Percentiles rank a stretch among this genome's conserved stretches.
Conservation (phyloP, 1,140 invertebrate genomes). For the Stenopsyche tienmushanensis region DNA sequence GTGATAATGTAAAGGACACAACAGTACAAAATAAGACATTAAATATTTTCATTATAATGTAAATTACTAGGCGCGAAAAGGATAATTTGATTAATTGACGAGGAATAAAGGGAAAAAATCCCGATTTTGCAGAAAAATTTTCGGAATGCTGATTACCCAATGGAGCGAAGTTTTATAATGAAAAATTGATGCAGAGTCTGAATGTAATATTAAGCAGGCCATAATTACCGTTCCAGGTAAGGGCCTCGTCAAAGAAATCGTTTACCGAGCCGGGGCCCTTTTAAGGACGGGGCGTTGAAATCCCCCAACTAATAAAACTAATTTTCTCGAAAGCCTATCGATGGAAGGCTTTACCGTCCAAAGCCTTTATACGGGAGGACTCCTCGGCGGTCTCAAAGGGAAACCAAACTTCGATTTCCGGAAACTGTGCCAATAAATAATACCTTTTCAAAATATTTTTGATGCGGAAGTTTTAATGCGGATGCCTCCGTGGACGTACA, state of each 20-base stretch:
- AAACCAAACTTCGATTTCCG: neutral
- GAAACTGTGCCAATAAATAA: neutral
- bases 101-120: no score
- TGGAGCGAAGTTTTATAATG: no score
- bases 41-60: no score
- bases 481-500: no score
- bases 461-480: no score
- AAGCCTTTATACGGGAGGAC: neutral
- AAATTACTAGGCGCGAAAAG: no score
- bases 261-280: neutral
- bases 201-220: neutral
- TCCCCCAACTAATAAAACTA: slow-evolving; percentile 23
- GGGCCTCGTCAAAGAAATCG: no score
- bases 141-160: no score
- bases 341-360: slow-evolving; percentile 5
- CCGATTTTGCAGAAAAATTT: no score
- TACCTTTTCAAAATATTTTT: neutral
- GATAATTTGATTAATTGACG: no score
- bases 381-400: neutral
- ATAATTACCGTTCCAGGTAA: slow-evolving; percentile 12
- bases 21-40: no score
- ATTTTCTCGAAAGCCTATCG: slow-evolving; percentile 18
- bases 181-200: neutral
- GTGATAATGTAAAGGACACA: no score
- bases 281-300: neutral